Conservation (phyloP, 2,888 invertebrate genomes). For the Volucella bombylans region DNA sequence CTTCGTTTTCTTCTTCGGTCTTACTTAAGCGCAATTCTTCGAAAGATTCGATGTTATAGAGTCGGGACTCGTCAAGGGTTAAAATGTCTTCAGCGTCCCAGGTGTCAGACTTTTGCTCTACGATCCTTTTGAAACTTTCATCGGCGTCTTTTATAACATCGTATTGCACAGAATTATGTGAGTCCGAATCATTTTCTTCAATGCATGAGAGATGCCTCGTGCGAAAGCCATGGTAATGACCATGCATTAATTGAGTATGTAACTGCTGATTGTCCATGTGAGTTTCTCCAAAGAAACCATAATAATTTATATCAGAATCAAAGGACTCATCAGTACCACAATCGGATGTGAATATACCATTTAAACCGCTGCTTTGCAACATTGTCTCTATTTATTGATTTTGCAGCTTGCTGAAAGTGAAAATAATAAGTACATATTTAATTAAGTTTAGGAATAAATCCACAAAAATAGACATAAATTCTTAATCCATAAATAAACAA, state of each 20-base stretch:
- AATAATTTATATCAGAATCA: constrained; percentile 75
- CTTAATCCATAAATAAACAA: constrained; percentile 54
- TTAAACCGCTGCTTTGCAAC: constrained; percentile 74
- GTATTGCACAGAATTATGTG: constrained; percentile 80
- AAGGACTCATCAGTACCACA: constrained; percentile 73
- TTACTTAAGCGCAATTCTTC: constrained; percentile 79
- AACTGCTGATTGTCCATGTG: constrained; percentile 57
- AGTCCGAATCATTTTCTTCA: constrained; percentile 82
- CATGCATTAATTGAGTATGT: constrained; percentile 58
- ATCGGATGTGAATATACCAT: constrained; percentile 75
- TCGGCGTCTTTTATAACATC: constrained; percentile 81
- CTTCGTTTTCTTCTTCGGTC: constrained; percentile 76
- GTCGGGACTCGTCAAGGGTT: constrained; percentile 81
- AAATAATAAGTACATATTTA: constrained; percentile 27
- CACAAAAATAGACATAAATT: constrained; percentile 44
- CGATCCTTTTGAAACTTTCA: constrained; percentile 79
- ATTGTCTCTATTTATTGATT: constrained; percentile 37
- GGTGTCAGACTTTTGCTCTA: constrained; percentile 50
- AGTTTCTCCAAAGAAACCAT: constrained; percentile 75
- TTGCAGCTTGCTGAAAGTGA: constrained; percentile 24
- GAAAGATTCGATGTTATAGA: constrained; percentile 79
- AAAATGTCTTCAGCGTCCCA: constrained; percentile 78
- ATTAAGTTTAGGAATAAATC: constrained; percentile 2
- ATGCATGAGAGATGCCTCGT: constrained; percentile 82
- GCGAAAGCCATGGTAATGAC: constrained; percentile 79